These are phyloP conservation scores for Timema podura DNA, from an alignment of 2,888 invertebrate genomes.

Conservation along the genomic window DNA sequence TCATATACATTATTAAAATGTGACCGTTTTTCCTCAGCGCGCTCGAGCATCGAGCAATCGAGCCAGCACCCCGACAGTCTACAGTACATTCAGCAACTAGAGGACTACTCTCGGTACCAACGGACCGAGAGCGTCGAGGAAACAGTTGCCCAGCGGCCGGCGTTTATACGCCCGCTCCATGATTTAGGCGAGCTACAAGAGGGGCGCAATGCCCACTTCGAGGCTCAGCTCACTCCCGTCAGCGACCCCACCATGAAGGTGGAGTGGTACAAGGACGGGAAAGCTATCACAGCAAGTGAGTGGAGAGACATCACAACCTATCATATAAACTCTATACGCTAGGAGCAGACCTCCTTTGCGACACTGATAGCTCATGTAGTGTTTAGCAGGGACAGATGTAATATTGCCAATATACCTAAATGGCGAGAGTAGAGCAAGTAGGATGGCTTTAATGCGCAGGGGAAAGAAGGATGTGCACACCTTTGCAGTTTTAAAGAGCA, in stretches of 20 bases:
- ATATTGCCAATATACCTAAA: too few relatives aligned
- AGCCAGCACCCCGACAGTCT: constrained; percentile 90
- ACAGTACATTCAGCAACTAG: constrained; percentile 84
- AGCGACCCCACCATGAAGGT: constrained; percentile 92
- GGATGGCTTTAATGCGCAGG: too few relatives aligned
- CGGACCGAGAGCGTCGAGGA: constrained; percentile 82
- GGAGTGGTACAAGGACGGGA: constrained; percentile 94
- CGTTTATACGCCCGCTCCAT: constrained; percentile 82
- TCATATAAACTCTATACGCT: too few relatives aligned
- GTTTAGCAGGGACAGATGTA: too few relatives aligned
- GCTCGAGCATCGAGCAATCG: constrained; percentile 78
- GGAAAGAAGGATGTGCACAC: too few relatives aligned
- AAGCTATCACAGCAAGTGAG: constrained; percentile 87
- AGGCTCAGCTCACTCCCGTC: constrained; percentile 87
- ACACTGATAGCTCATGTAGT: too few relatives aligned
- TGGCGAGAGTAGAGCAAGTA: too few relatives aligned
- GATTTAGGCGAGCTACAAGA: constrained; percentile 84
- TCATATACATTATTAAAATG: too few relatives aligned
- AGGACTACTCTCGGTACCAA: constrained; percentile 85
- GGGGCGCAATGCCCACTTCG: constrained; percentile 88
- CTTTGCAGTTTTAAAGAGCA: too few relatives aligned
- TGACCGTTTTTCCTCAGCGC: constrained; percentile 45
- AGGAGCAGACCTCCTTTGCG: too few relatives aligned
- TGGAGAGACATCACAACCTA: constrained; percentile 18
- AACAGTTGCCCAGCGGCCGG: constrained; percentile 72